Conservation (phyloP, 2,797 vertebrate species). For the Brotula barbata region DNA sequence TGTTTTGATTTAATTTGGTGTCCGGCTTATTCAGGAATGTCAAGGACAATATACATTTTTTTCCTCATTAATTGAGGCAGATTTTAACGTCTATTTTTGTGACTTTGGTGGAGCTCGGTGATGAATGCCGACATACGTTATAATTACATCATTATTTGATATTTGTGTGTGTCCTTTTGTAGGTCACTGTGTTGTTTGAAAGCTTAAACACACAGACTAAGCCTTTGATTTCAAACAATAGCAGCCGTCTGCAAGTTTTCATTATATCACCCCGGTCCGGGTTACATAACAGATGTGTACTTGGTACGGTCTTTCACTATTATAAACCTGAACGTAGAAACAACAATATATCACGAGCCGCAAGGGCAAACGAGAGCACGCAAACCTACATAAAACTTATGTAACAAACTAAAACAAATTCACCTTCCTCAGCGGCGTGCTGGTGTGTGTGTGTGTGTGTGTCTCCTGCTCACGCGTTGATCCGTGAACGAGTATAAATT, state of each 20-base stretch:
- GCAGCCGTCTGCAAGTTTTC: conserved; percentile 8
- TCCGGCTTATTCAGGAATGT: too few species aligned
- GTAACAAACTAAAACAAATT: conserved; percentile 29
- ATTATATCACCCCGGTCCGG: conserved; percentile 7
- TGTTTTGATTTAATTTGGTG: too few species aligned
- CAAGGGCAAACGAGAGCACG: conserved; percentile 19
- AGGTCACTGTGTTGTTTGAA: background rate
- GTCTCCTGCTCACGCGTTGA: conserved; percentile 17
- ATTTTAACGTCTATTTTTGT: too few species aligned
- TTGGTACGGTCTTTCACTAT: conserved; percentile 14
- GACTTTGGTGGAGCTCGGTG: too few species aligned
- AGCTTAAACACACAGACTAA: conserved; percentile 1
- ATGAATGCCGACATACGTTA: too few species aligned
- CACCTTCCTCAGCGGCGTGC: conserved; percentile 7
- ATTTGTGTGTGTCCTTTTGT: background rate
- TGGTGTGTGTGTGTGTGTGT: conserved; percentile 19
- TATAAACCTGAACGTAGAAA: conserved; percentile 46
- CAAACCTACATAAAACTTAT: conserved; percentile 52
- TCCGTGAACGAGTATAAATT: conserved; percentile 11
- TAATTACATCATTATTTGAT: background rate
- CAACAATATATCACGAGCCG: conserved; percentile 25
- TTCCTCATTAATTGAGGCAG: too few species aligned
- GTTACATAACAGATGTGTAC: conserved; percentile 46
- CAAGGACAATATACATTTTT: too few species aligned
- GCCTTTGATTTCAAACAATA: conserved; percentile 8